Evolutionary conservation across 2,797 vertebrate species (phyloP).

Genomic region (Hozukius guyotensis): DNA sequence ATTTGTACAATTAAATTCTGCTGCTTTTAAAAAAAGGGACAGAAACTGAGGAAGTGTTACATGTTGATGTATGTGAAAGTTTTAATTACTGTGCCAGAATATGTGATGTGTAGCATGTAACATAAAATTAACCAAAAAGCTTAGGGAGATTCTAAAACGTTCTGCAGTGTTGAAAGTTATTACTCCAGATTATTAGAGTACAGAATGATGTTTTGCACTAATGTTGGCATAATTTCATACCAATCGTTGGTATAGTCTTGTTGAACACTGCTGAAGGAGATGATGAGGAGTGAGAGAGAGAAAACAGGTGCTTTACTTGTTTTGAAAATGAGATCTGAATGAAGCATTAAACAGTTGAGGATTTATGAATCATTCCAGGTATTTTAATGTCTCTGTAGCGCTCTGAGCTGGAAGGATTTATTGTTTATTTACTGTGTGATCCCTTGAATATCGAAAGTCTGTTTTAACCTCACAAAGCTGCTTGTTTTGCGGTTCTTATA

Average conservation of each 20-base stretch:
- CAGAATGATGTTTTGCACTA: slow-evolving; percentile 61
- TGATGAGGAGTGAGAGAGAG: background rate
- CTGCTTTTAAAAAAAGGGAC: slow-evolving; percentile 13
- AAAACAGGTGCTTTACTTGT: background rate
- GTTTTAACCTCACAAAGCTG: slow-evolving; percentile 8
- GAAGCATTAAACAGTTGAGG: background rate
- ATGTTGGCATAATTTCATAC: slow-evolving; percentile 4
- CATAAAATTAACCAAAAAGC: background rate
- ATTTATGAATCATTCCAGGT: slow-evolving; percentile 47
- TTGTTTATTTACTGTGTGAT: slow-evolving; percentile 12
- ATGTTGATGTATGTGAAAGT: background rate
- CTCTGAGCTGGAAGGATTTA: slow-evolving; percentile 23
- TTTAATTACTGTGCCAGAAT: slow-evolving; percentile 7
- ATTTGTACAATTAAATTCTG: background rate
- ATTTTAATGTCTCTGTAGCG: background rate
- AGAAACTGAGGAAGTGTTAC: slow-evolving; percentile 6
- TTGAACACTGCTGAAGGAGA: background rate
- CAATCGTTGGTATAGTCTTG: background rate
- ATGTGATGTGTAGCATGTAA: slow-evolving; percentile 12
- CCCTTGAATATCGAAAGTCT: background rate
- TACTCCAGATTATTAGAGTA: slow-evolving; percentile 4
- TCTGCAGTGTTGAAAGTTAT: slow-evolving; percentile 1
- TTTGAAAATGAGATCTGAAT: slow-evolving; percentile 1
- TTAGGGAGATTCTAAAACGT: slow-evolving; percentile 1
- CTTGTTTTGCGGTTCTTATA: background rate